A percentile compares a stretch with the other conserved stretches of the same genome.
Conservation (phyloP, 2,797 vertebrate species). For the Helicolenus hilgendorfi region DNA sequence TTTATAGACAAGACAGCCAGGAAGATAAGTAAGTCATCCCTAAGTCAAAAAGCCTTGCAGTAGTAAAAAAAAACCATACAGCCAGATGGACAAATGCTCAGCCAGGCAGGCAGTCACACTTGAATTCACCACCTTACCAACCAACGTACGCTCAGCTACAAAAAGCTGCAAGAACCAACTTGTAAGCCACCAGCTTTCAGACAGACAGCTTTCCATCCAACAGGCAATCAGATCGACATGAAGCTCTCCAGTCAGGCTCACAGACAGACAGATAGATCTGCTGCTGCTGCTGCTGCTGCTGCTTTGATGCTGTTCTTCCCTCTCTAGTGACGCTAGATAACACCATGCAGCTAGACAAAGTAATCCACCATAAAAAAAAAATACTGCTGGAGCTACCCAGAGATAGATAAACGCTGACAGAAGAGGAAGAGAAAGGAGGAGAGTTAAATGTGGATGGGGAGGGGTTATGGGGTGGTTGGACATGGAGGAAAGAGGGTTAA, state of each 20-base stretch:
- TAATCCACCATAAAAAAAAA: constrained; percentile 86
- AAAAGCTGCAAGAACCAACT: constrained; percentile 42
- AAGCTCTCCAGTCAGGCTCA: constrained; percentile 31
- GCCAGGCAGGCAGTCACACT: constrained; percentile 42
- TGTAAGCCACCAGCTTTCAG: constrained; percentile 40
- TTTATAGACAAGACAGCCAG: constrained; percentile 3
- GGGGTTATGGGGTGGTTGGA: constrained; percentile 5
- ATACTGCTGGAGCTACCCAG: constrained; percentile 72
- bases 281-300: constrained; percentile 47
- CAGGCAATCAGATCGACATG: constrained; percentile 42
- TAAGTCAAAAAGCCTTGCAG: constrained; percentile 19
- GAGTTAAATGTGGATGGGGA: constrained; percentile 40
- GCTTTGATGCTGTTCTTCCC: constrained; percentile 83
- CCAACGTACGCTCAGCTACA: constrained; percentile 31
- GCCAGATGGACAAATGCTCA: constrained; percentile 49
- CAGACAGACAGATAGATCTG: constrained; percentile 54
- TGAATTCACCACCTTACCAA: constrained; percentile 39
- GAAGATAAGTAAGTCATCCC: neutral
- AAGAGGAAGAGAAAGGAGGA: constrained; percentile 22
- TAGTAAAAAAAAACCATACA: constrained; percentile 9
- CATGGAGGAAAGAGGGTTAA: constrained; percentile 11
- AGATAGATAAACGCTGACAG: constrained; percentile 78
- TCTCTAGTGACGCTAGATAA: constrained; percentile 87
- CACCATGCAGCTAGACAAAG: constrained; percentile 81
- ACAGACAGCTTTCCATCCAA: constrained; percentile 62